A percentile compares a stretch with the other conserved stretches of the same genome.
phyloP scores from a whole-genome alignment of 2,888 invertebrate genomes.

The Caenorhabditis becei region DNA sequence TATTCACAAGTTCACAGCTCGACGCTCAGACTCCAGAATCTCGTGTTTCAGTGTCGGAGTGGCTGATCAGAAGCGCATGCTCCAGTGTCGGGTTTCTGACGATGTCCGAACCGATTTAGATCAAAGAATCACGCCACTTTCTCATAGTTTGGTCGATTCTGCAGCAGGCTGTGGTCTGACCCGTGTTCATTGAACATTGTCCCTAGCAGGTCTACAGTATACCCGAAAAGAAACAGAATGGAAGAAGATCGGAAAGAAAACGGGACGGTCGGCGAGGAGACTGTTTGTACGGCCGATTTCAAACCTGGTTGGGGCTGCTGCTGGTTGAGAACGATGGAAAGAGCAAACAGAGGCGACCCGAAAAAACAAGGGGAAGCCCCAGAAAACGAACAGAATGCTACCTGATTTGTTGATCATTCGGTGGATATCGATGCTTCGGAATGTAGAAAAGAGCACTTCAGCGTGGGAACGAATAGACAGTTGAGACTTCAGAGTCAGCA shows the following conservation, averaged over 20 bases:
- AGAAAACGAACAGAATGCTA: conserved; percentile 7
- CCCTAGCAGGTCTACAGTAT: conserved; percentile 20
- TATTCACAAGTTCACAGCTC: conserved; percentile 13
- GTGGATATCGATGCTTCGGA: not conserved
- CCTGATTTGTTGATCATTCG: conserved; percentile 1
- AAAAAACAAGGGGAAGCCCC: conserved; percentile 6
- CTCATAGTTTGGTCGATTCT: conserved; percentile 15
- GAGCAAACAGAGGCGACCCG: conserved; percentile 21
- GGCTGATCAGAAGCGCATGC: not conserved
- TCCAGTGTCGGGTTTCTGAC: conserved; percentile 4
- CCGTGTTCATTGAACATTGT: conserved; percentile 39
- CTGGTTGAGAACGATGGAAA: conserved; percentile 11
- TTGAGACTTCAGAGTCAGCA: no score
- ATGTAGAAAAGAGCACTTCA: not conserved
- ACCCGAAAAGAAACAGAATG: conserved; percentile 8
- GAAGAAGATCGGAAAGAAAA: not conserved
- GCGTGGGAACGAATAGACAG: not conserved
- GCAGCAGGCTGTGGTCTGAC: conserved; percentile 10
- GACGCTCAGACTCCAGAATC: not conserved
- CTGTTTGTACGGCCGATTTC: conserved; percentile 36
- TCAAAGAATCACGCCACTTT: conserved; percentile 44
- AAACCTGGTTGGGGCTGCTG: conserved; percentile 28
- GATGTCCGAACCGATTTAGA: conserved; percentile 13
- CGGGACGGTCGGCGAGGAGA: conserved; percentile 4
- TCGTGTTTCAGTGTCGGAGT: not conserved